A percentile compares a stretch with the other conserved stretches of the same genome.
Conservation (phyloP, 2,113 vertebrate species). For the Asarcornis scutulata region DNA sequence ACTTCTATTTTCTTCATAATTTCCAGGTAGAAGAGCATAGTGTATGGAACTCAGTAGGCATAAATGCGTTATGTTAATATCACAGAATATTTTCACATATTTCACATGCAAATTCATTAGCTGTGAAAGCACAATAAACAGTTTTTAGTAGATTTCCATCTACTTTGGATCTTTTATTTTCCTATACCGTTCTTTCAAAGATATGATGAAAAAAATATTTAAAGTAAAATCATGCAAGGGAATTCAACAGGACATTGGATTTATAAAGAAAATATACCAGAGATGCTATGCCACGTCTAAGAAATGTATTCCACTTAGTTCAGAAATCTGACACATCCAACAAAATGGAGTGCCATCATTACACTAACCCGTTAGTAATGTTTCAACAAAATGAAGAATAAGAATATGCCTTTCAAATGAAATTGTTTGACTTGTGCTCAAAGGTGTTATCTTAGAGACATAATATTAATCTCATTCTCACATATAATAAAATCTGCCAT, state of each 20-base stretch:
- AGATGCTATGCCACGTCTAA: too few relatives aligned
- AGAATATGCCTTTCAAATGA: neutral
- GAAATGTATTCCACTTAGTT: neutral
- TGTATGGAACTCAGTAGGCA: neutral
- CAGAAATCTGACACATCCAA: neutral
- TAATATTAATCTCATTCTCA: neutral
- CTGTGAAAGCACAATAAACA: neutral
- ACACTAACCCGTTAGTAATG: neutral
- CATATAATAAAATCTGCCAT: neutral
- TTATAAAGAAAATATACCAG: neutral
- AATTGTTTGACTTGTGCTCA: neutral
- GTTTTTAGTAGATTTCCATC: too few relatives aligned
- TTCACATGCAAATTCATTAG: neutral
- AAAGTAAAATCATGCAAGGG: neutral
- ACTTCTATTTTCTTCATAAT: neutral
- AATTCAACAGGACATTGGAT: neutral
- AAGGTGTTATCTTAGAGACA: neutral
- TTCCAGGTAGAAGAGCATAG: neutral
- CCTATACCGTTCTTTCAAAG: neutral
- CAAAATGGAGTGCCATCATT: neutral
- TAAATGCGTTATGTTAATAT: neutral
- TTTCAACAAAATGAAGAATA: neutral
- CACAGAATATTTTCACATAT: neutral
- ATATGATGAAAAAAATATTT: fast-evolving
- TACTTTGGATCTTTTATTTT: neutral